Base-by-base conservation (phyloP, 1,140 invertebrate genomes). In the Danaus melanippus region DNA sequence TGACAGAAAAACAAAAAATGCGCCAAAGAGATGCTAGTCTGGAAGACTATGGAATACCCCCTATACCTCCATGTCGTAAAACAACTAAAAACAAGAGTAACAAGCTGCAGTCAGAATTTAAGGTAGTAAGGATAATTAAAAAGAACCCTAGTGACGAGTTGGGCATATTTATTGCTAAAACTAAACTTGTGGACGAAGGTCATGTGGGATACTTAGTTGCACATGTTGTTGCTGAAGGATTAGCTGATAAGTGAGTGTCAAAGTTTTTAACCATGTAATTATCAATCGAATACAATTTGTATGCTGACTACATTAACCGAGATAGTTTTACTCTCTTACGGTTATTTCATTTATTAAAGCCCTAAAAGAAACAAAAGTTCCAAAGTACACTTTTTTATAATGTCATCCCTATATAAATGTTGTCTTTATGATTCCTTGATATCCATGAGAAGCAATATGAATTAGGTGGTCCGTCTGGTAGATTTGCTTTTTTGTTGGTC, bases 151-250 rank as follows among this genome's bases (percentile, higher is more conserved):
- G 88, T 41, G 92, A 94, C 69, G 94, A 94, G 78, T 76, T 96
- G 11, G 95, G 95, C 2, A 94, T 96, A 66, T 94, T 94, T 68
- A 95, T 96, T 51, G 93, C 94, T 1, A 94, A 94, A 76, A 92
- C 92, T 2, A 90, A 89, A 64, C 87, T 90, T 40, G 84, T 89
- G 2, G 89, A 90, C 53, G 90, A 93, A 67, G 91, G 91, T 9
- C 89, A 88, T 66, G 89, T 92, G 10, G 93, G 93, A 9, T 96
- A 95, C 78, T 89, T 95, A 64, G 93, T 96, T 4, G 94, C 94
- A n/a, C 92, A 94, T 68, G 92, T 96, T 4, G 92, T 95, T 21
- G 91, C 92, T 11, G 91, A 91, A 50, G 93, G 94, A 53, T 81
- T 95, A 56, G 94, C 94, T 8, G 90, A 93, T 69, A 93, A 91